These are phyloP conservation scores for Thalpophila matura DNA, from an alignment of 2,888 invertebrate genomes.

Conservation along the genomic window DNA sequence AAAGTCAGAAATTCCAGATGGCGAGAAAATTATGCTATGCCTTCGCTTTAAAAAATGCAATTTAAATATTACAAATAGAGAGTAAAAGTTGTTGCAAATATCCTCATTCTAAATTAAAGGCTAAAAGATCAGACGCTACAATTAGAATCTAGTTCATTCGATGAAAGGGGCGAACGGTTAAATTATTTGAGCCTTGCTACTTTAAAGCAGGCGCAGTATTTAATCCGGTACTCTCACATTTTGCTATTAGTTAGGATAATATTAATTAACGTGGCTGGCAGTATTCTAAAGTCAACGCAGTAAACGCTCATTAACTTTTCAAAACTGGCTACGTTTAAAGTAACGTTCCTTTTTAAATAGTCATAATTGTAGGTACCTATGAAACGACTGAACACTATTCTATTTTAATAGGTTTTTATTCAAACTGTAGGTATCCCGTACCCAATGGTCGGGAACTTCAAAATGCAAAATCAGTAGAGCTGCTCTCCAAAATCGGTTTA, in stretches of 20 bases:
- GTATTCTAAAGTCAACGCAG: constrained; percentile 15
- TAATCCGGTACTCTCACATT: constrained; percentile 45
- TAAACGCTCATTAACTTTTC: constrained; percentile 34
- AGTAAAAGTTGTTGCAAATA: constrained; percentile 1
- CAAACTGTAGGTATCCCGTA: too few relatives aligned
- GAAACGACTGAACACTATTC: too few relatives aligned
- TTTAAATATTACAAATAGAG: background rate
- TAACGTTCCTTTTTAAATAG: constrained; percentile 5
- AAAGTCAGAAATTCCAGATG: background rate
- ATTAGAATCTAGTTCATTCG: constrained; percentile 15
- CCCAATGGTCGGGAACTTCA: too few relatives aligned
- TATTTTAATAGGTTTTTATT: too few relatives aligned
- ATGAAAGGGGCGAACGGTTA: constrained; percentile 32
- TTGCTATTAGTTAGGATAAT: constrained; percentile 35
- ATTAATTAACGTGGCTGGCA: constrained; percentile 28
- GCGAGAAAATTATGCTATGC: background rate
- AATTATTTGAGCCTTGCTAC: constrained; percentile 31
- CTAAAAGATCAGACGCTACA: constrained; percentile 10
- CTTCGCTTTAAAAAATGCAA: background rate
- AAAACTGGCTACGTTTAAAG: constrained; percentile 23
- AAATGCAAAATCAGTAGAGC: too few relatives aligned
- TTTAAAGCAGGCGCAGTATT: constrained; percentile 29
- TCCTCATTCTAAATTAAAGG: background rate
- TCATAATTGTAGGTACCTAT: too few relatives aligned
- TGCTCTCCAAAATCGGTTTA: too few relatives aligned